A percentile compares a stretch with the other conserved stretches of the same genome.
Conservation (phyloP, 2,113 vertebrate species). For the Pelodiscus sinensis region DNA sequence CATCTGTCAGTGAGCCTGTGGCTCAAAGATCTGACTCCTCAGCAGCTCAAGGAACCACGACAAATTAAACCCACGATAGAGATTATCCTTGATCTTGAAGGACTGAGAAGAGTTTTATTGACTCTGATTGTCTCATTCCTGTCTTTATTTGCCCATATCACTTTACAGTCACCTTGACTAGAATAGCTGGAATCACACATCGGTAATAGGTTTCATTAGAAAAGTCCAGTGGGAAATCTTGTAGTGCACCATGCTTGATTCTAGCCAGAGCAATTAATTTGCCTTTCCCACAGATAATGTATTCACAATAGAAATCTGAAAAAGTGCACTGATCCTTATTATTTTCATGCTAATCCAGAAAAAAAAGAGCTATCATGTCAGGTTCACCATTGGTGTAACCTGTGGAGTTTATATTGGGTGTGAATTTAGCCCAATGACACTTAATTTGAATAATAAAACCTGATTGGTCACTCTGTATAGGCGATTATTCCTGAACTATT, state of each 20-base stretch:
- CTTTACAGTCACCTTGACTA: not conserved
- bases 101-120: not conserved
- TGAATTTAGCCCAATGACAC: not conserved
- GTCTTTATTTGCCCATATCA: slow-evolving; percentile 5
- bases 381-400: fast-evolving
- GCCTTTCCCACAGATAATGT: not conserved
- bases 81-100: too few relatives aligned
- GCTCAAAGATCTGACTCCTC: too few relatives aligned
- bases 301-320: not conserved
- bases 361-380: not conserved
- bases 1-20: too few relatives aligned
- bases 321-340: not conserved
- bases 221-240: not conserved
- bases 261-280: not conserved
- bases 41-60: too few relatives aligned
- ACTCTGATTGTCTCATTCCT: not conserved
- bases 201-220: not conserved
- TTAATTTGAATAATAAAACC: not conserved
- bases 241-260: not conserved
- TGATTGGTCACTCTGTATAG: not conserved
- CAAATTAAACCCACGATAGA: too few relatives aligned
- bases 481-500: not conserved
- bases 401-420: not conserved
- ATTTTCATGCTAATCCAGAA: not conserved
- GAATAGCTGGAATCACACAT: not conserved